Evolutionary conservation across 2,888 invertebrate genomes (phyloP), one percentile per base, ranked within the genome.

Genomic region (Pseudococcus longispinus): DNA sequence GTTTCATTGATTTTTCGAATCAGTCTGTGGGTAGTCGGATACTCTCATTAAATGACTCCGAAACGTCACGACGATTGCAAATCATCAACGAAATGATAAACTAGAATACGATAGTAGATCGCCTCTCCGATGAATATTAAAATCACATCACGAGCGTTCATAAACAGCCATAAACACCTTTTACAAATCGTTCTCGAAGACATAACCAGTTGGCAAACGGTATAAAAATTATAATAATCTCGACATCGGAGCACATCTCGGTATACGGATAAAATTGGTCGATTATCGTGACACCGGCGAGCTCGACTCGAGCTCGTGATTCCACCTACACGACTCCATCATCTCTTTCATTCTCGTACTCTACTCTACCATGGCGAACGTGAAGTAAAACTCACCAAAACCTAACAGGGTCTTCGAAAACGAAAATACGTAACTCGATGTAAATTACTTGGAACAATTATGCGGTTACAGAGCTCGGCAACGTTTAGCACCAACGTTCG

Each of bases 401-500:
- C 23, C 60, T 0, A 13, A 13, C 51, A 60, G 23, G 23, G 11
- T 60, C 23, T 20, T 60, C 8, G 23, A 20, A 55, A 13, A 13
- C 5, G 13, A 46, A 46, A 20, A 60, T 4, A 51, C 6, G 5
- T n/a, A 51, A 46, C 44, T 46, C 51, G 6, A n/a, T n/a, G n/a
- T n/a, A 51, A 51, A 51, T 23, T 60, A 23, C 13, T 23, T 60
- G 20, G 60, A 60, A 60, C 60, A 60, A 60, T 60, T 60, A 60
- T 23, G 60, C 60, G 60, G 23, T 60, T 60, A 60, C n/a, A 55
- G 2, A 15, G 6, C 55, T 55, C n/a, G n/a, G 9, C n/a, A 60
- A 60, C 60, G 23, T 60, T 60, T 60, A 60, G 60, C 60, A 60
- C 60, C 70, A 29, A 70, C n/a, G 70, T 70, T 70, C 70, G 70